A percentile compares a stretch with the other conserved stretches of the same genome.
Evolutionary conservation across 2,797 vertebrate genomes (phyloP).

Genomic region (Cryptoprocta ferox): DNA sequence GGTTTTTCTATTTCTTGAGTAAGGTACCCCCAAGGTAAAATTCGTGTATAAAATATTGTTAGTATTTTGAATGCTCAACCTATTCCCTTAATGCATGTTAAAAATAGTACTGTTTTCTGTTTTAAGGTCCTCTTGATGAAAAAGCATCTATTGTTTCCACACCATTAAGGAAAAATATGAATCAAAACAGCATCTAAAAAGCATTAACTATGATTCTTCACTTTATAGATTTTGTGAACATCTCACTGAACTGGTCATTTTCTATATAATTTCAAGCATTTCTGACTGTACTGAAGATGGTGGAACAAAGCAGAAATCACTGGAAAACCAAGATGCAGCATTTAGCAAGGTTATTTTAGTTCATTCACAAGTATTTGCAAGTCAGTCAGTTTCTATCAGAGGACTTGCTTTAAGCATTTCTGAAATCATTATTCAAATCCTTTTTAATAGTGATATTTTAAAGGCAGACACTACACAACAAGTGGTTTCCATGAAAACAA

Average conservation of each 20-base stretch:
- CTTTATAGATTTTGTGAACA: constrained; percentile 50
- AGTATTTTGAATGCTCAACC: constrained; percentile 12
- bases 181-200: constrained; percentile 3
- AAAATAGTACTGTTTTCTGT: constrained; percentile 48
- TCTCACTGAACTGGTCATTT: constrained; percentile 56
- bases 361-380: constrained; percentile 34
- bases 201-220: background rate
- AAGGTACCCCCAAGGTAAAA: background rate
- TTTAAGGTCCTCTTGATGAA: constrained; percentile 58
- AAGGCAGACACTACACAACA: background rate
- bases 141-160: constrained; percentile 9
- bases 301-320: constrained; percentile 28
- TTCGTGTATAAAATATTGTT: constrained; percentile 2
- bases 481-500: constrained; percentile 4
- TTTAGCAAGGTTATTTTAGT: constrained; percentile 50
- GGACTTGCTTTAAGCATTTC: constrained; percentile 55
- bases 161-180: constrained; percentile 5
- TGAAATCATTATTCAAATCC: constrained; percentile 52
- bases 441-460: constrained; percentile 53
- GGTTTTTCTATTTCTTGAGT: constrained; percentile 26
- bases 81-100: constrained; percentile 33
- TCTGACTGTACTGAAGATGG: constrained; percentile 2
- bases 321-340: background rate
- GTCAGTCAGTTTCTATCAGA: background rate
- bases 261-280: constrained; percentile 25